Evolutionary conservation across 2,888 invertebrate species (phyloP).

Genomic region (Idaea straminata): DNA sequence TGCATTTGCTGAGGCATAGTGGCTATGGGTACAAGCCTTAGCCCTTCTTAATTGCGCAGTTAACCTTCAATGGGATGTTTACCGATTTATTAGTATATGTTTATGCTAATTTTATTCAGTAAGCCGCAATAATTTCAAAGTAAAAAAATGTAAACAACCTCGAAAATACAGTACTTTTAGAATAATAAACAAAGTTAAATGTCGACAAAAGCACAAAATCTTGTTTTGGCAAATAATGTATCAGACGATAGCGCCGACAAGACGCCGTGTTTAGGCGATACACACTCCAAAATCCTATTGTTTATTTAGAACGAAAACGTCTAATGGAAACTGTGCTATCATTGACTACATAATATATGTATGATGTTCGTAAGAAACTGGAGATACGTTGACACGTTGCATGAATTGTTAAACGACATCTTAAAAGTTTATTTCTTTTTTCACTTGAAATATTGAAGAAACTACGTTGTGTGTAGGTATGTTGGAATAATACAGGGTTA

Average conservation of each 20-base stretch:
- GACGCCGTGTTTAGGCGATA: constrained; percentile 15
- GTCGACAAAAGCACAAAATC: constrained; percentile 13
- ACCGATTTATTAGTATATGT: too few species aligned
- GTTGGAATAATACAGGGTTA: too few species aligned
- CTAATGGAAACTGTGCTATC: constrained; percentile 36
- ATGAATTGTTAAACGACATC: constrained; percentile 22
- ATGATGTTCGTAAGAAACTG: constrained; percentile 19
- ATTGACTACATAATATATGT: constrained; percentile 27
- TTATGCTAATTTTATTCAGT: neutral
- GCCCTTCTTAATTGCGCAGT: too few species aligned
- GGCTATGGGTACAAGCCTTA: too few species aligned
- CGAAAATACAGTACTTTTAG: constrained; percentile 17
- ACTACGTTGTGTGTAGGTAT: neutral
- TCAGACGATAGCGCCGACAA: constrained; percentile 16
- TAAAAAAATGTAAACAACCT: constrained; percentile 2
- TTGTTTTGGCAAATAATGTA: constrained; percentile 30
- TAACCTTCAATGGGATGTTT: too few species aligned
- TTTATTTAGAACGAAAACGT: constrained; percentile 31
- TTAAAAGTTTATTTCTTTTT: constrained; percentile 24
- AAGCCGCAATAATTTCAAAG: neutral
- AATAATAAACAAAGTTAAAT: neutral
- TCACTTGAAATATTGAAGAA: constrained; percentile 17
- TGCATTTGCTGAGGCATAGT: too few species aligned
- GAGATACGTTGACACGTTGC: constrained; percentile 24
- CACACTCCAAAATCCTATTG: constrained; percentile 21